Conservation (phyloP, 2,888 invertebrate genomes). For the Clusia tigrina region DNA sequence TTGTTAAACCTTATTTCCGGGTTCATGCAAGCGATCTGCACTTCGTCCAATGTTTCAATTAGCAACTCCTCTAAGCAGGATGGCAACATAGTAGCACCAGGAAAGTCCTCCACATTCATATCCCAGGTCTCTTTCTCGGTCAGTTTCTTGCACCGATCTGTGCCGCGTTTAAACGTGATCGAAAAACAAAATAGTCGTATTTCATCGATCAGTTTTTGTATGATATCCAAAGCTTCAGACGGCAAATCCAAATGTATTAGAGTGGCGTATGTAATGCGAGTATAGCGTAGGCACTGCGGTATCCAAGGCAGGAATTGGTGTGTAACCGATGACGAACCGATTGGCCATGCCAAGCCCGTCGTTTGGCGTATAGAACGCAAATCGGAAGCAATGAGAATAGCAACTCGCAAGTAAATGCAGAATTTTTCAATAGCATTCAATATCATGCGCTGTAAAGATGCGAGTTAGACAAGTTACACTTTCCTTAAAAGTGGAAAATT, state of each 20-base stretch:
- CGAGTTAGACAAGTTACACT: slow-evolving; percentile 25
- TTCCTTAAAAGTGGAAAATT: not conserved
- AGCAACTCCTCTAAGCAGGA: slow-evolving; percentile 77
- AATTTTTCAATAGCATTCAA: slow-evolving; percentile 78
- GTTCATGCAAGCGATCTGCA: slow-evolving; percentile 75
- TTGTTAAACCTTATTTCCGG: slow-evolving; percentile 76
- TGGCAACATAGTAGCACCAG: slow-evolving; percentile 83
- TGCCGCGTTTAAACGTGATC: slow-evolving; percentile 84
- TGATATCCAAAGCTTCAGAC: slow-evolving; percentile 84
- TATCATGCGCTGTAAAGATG: slow-evolving; percentile 77
- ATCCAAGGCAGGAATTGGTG: slow-evolving; percentile 73
- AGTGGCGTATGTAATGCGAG: slow-evolving; percentile 81
- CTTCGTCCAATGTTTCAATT: slow-evolving; percentile 75
- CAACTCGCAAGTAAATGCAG: slow-evolving; percentile 76
- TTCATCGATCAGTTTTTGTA: slow-evolving; percentile 86
- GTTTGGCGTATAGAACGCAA: slow-evolving; percentile 62
- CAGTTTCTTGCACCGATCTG: slow-evolving; percentile 77
- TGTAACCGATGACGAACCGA: slow-evolving; percentile 67
- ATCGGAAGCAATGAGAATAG: slow-evolving; percentile 74
- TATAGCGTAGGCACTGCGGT: slow-evolving; percentile 80
- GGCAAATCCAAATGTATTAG: slow-evolving; percentile 87
- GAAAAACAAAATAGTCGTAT: slow-evolving; percentile 86
- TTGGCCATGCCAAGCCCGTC: slow-evolving; percentile 61
- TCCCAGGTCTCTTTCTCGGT: slow-evolving; percentile 84
- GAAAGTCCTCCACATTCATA: slow-evolving; percentile 83